Conservation (phyloP, 2,797 vertebrate species). For the Lepilemur ruficaudatus region DNA sequence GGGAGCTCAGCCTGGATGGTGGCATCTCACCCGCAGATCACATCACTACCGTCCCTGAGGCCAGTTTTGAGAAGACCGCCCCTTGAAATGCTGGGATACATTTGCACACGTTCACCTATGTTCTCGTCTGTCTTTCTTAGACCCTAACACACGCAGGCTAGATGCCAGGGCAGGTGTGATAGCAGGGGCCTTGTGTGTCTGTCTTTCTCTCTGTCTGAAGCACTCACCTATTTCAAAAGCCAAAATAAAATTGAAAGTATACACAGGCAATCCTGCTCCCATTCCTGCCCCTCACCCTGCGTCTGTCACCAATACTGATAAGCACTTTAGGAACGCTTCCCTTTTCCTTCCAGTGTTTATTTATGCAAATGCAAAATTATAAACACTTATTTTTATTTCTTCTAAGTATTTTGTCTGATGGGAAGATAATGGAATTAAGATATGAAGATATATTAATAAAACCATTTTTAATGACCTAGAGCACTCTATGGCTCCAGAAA, state of each 20-base stretch:
- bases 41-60: fast-evolving
- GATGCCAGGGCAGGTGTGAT: not conserved
- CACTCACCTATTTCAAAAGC: not conserved
- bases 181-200: not conserved
- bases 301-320: not conserved
- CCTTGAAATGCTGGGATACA: not conserved
- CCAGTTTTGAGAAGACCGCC: not conserved
- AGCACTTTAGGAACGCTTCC: not conserved
- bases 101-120: not conserved
- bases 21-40: no score
- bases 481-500: not conserved
- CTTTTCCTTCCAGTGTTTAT: not conserved
- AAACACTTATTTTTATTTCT: not conserved
- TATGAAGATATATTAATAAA: not conserved
- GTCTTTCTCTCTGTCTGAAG: not conserved
- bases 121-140: not conserved
- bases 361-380: not conserved
- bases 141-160: not conserved
- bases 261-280: not conserved
- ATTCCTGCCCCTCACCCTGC: not conserved
- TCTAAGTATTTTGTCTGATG: not conserved
- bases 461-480: not conserved
- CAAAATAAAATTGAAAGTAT: not conserved
- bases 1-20: not conserved
- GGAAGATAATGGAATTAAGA: not conserved